phyloP scores from a whole-genome alignment of 2,888 invertebrate genomes.

The Ephialtes manifestator region DNA sequence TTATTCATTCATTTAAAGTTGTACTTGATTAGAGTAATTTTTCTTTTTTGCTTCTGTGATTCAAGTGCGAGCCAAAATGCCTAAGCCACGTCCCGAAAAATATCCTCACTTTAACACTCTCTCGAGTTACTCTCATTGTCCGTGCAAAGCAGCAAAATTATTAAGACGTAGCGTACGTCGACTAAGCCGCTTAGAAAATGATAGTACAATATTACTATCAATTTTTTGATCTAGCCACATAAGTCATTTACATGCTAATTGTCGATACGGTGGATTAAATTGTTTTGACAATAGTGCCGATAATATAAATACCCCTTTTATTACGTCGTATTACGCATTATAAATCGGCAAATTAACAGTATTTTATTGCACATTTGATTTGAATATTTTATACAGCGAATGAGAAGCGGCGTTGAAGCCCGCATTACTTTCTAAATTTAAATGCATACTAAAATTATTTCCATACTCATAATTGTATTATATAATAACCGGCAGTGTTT shows the following conservation, averaged over 20 bases:
- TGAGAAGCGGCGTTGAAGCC: background rate
- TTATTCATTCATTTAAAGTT: too few relatives aligned
- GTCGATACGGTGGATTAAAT: conserved; percentile 37
- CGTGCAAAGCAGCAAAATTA: background rate
- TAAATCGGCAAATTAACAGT: background rate
- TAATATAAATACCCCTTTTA: conserved; percentile 7
- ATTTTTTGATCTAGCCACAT: conserved; percentile 10
- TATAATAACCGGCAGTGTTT: too few relatives aligned
- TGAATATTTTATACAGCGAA: background rate
- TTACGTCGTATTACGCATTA: background rate
- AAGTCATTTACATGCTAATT: conserved; percentile 51
- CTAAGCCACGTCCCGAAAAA: conserved; percentile 81
- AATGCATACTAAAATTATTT: too few relatives aligned
- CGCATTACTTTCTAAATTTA: too few relatives aligned
- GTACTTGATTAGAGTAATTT: conserved; percentile 34
- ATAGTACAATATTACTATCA: conserved; percentile 15
- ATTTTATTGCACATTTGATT: background rate
- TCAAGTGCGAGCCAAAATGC: conserved; percentile 77
- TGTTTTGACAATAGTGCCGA: conserved; percentile 38
- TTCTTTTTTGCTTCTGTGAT: conserved; percentile 77
- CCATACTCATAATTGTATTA: too few relatives aligned
- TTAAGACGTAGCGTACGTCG: background rate
- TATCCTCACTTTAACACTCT: conserved; percentile 77
- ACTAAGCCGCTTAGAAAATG: conserved; percentile 48
- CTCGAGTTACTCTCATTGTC: background rate